Percentiles rank a stretch among this genome's conserved stretches.
These are phyloP conservation scores for Eonycteris spelaea DNA, from an alignment of 2,113 vertebrate species.

Conservation along the genomic window DNA sequence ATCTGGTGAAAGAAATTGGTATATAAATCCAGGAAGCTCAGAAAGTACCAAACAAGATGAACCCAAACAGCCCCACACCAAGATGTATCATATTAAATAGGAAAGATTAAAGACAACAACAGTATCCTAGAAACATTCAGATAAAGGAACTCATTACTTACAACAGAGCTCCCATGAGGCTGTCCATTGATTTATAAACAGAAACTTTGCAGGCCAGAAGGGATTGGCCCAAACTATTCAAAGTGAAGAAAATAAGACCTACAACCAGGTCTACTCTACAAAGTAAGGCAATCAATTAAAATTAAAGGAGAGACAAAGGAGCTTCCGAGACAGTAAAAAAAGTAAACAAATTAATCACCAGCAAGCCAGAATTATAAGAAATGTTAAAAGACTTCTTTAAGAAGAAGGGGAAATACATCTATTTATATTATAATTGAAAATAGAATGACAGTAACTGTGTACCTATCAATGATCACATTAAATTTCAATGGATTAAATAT, in stretches of 20 bases:
- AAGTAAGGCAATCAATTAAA: background rate
- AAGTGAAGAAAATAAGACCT: background rate
- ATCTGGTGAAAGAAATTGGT: background rate
- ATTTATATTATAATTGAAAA: background rate
- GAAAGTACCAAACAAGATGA: background rate
- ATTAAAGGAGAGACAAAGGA: background rate
- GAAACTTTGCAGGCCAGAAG: background rate
- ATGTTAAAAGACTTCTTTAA: background rate
- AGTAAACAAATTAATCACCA: too few relatives aligned
- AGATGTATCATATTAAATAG: background rate
- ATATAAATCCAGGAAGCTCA: background rate
- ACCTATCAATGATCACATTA: background rate
- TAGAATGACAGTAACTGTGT: background rate
- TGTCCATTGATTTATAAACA: background rate
- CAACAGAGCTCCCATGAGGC: background rate
- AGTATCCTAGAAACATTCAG: background rate
- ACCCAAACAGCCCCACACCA: background rate
- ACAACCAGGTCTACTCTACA: background rate
- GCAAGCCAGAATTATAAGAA: background rate
- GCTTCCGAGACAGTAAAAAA: background rate
- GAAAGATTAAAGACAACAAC: background rate
- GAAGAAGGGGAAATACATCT: background rate
- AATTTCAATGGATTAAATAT: too few relatives aligned
- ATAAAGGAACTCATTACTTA: background rate
- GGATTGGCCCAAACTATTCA: background rate